Evolutionary conservation across 1,140 invertebrate species (phyloP).

Genomic region (Proctacanthus coquilletti): DNA sequence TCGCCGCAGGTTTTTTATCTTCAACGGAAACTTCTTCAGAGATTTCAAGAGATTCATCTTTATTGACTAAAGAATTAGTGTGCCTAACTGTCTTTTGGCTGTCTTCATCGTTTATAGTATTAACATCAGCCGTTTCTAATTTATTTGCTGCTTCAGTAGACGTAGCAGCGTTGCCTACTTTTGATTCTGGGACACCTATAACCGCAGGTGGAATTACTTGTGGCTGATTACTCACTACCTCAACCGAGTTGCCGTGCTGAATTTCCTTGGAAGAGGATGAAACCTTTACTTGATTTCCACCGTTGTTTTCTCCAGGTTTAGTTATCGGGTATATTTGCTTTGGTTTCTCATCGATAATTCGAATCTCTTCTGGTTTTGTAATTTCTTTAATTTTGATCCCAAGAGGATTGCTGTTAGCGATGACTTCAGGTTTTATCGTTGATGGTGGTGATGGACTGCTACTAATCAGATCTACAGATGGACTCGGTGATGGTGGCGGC

Average conservation of each 20-base stretch:
- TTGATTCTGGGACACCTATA: background rate
- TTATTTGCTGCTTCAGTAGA: background rate
- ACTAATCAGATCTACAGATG: too few relatives aligned
- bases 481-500: too few relatives aligned
- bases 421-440: conserved; percentile 1
- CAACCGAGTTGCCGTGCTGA: too few relatives aligned
- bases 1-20: background rate
- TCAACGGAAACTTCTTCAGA: background rate
- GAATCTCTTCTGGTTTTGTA: conserved; percentile 27
- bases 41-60: too few relatives aligned
- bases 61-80: too few relatives aligned
- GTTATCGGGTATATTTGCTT: conserved; percentile 16
- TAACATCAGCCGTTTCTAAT: background rate
- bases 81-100: background rate
- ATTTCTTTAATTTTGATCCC: conserved; percentile 30
- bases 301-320: background rate
- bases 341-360: conserved; percentile 25
- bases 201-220: background rate
- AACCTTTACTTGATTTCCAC: background rate
- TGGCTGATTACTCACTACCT: background rate
- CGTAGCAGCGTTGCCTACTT: background rate
- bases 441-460: background rate
- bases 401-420: conserved; percentile 4
- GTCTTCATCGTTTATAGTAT: background rate
- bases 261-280: background rate